phyloP scores from a whole-genome alignment of 2,113 vertebrate species.

The Rhinogobius similis region DNA sequence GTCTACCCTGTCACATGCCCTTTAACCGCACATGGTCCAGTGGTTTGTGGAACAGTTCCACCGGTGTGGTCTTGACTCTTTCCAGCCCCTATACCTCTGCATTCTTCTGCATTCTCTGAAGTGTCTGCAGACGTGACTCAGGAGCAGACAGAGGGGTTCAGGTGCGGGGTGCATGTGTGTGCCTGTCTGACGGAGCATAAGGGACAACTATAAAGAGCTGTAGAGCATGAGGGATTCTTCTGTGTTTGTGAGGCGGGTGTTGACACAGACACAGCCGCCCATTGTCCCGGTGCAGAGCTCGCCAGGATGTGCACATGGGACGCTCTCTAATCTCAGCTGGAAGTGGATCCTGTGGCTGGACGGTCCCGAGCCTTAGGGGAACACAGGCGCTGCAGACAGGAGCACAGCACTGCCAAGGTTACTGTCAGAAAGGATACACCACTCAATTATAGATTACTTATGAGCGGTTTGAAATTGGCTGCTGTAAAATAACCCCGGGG shows the following conservation, averaged over 20 bases:
- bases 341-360: constrained; percentile 54
- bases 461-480: constrained; percentile 61
- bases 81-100: not conserved
- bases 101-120: not conserved
- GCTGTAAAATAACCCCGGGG: constrained; percentile 56
- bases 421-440: constrained; percentile 41
- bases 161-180: constrained; percentile 56
- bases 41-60: not conserved
- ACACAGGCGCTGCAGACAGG: constrained; percentile 24
- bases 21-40: not conserved
- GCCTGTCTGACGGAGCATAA: constrained; percentile 33
- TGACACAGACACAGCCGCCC: constrained; percentile 72
- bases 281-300: constrained; percentile 64
- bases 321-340: constrained; percentile 69
- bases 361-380: constrained; percentile 38
- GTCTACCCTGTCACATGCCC: too few species aligned
- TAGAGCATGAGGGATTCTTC: not conserved
- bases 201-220: not conserved
- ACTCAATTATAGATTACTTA: constrained; percentile 65
- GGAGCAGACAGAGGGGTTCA: constrained; percentile 22
- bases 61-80: constrained; percentile 2
- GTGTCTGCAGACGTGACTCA: constrained; percentile 19
- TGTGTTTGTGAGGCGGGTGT: constrained; percentile 67
- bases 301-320: constrained; percentile 59
- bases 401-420: constrained; percentile 31